phyloP scores from a whole-genome alignment of 2,797 vertebrate species.

The Morelia viridis region DNA sequence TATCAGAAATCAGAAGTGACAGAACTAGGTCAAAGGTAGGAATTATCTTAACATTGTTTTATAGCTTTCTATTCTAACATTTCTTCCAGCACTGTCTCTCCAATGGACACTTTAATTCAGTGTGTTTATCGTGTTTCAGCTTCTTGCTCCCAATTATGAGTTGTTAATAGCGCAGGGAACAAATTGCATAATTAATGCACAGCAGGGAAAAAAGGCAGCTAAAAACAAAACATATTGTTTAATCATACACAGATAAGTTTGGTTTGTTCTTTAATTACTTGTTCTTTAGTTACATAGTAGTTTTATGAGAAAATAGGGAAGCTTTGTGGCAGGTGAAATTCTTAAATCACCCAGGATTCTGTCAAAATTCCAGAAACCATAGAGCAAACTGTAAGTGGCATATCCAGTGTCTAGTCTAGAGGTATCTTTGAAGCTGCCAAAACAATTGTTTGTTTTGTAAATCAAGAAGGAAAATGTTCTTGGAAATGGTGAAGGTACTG shows the following conservation, averaged over 20 bases:
- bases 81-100: constrained; percentile 4
- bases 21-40: constrained; percentile 26
- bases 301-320: constrained; percentile 25
- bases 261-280: neutral
- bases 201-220: neutral
- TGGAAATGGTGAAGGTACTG: constrained; percentile 1
- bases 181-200: constrained; percentile 25
- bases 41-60: constrained; percentile 38
- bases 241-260: constrained; percentile 8
- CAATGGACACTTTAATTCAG: constrained; percentile 23
- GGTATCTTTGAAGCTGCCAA: constrained; percentile 56
- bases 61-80: neutral
- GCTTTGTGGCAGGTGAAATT: constrained; percentile 48
- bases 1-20: neutral
- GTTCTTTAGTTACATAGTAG: neutral
- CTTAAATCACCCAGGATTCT: constrained; percentile 24
- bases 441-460: constrained; percentile 50
- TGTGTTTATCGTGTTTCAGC: constrained; percentile 2
- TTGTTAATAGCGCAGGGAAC: constrained; percentile 35
- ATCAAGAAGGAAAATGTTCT: constrained; percentile 50
- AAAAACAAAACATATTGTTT: constrained; percentile 29
- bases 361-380: constrained; percentile 45
- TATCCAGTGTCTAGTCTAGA: constrained; percentile 48
- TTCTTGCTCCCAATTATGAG: constrained; percentile 26
- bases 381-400: constrained; percentile 41